Evolutionary conservation across 2,797 vertebrate species (phyloP).

Genomic region (Notoglanidium macrostoma): DNA sequence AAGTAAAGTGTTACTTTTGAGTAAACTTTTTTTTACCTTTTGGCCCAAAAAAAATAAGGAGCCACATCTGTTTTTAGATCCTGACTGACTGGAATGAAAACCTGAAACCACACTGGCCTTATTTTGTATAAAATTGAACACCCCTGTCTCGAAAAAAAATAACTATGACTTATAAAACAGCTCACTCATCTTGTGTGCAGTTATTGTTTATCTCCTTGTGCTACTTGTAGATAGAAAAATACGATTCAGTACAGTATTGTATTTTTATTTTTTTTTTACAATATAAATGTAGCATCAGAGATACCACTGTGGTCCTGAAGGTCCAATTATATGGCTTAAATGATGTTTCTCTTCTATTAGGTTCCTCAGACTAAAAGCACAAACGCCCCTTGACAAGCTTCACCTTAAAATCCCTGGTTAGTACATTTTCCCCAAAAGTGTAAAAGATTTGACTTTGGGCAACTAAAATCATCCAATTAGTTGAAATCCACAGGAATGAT

Average conservation of each 20-base stretch:
- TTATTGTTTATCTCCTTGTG: slow-evolving; percentile 1
- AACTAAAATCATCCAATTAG: neutral
- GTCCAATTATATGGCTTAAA: slow-evolving; percentile 16
- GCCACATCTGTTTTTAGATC: neutral
- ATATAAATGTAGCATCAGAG: neutral
- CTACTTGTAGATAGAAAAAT: neutral
- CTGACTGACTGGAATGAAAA: slow-evolving; percentile 11
- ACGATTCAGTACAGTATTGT: neutral
- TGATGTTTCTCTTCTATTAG: slow-evolving; percentile 7
- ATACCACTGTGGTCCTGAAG: slow-evolving; percentile 2
- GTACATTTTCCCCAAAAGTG: neutral
- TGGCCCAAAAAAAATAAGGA: neutral
- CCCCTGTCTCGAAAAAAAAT: neutral
- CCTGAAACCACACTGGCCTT: neutral
- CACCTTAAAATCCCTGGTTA: slow-evolving; percentile 9
- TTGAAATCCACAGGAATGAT: neutral
- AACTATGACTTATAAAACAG: neutral
- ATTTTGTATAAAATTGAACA: neutral
- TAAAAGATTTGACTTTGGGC: neutral
- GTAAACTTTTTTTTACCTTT: too few species aligned
- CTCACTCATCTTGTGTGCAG: neutral
- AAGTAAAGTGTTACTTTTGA: too few species aligned
- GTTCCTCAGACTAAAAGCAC: neutral
- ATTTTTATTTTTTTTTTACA: neutral
- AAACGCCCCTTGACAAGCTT: neutral